These are phyloP conservation scores for Cuniculus paca DNA, from an alignment of 2,797 vertebrate species.

Conservation along the genomic window DNA sequence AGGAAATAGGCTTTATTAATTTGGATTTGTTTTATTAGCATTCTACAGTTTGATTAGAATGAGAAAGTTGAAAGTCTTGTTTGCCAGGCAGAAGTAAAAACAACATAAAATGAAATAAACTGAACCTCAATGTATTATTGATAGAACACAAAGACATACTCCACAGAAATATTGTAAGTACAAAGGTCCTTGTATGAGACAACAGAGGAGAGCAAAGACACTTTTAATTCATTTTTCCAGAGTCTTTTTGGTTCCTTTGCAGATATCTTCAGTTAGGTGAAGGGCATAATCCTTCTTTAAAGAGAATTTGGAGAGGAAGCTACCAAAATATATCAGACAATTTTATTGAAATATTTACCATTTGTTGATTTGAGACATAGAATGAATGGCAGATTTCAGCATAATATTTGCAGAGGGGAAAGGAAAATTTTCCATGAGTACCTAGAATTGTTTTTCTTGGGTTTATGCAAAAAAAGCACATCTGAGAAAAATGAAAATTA, in stretches of 20 bases:
- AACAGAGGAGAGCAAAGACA: slow-evolving; percentile 76
- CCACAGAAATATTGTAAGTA: slow-evolving; percentile 73
- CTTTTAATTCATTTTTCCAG: slow-evolving; percentile 49
- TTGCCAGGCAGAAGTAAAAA: slow-evolving; percentile 88
- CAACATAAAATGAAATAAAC: slow-evolving; percentile 86
- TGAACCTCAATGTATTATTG: slow-evolving; percentile 79
- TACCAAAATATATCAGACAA: slow-evolving; percentile 80
- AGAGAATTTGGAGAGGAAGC: slow-evolving; percentile 74
- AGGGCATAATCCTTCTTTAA: slow-evolving; percentile 73
- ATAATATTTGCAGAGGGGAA: slow-evolving; percentile 82
- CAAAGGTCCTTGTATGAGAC: slow-evolving; percentile 73
- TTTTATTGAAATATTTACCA: slow-evolving; percentile 84
- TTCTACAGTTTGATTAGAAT: slow-evolving; percentile 87
- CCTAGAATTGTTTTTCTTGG: slow-evolving; percentile 79
- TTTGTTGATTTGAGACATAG: slow-evolving; percentile 83
- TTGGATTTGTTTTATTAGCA: slow-evolving; percentile 89
- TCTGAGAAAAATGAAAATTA: slow-evolving; percentile 80
- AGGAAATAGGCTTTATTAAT: slow-evolving; percentile 88
- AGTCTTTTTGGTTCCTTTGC: slow-evolving; percentile 69
- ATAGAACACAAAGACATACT: slow-evolving; percentile 76
- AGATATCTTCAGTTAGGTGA: slow-evolving; percentile 76
- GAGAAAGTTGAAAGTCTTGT: slow-evolving; percentile 83
- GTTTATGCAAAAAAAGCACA: slow-evolving; percentile 68
- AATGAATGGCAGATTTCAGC: slow-evolving; percentile 83
- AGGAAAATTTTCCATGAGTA: slow-evolving; percentile 76